These are phyloP conservation scores for Rhombomys opimus DNA, from an alignment of 2,113 vertebrate genomes.

Conservation along the genomic window DNA sequence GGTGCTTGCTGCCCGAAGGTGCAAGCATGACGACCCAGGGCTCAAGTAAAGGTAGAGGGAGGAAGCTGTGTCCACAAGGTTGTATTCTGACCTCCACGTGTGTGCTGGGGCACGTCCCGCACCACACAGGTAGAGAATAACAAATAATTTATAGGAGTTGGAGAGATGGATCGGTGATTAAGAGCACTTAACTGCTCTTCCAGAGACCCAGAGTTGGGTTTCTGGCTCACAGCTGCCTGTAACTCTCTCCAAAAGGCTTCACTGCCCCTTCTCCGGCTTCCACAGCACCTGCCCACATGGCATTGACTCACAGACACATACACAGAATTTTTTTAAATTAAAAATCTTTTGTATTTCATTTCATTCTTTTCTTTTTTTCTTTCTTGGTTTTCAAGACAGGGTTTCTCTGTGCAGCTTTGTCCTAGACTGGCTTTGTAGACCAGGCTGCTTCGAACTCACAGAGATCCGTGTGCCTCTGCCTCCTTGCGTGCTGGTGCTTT, in stretches of 20 bases:
- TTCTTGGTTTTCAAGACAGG: not conserved
- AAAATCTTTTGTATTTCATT: not conserved
- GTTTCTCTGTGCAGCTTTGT: not conserved
- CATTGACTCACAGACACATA: not conserved
- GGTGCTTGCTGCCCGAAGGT: not conserved
- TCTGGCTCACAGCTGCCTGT: not conserved
- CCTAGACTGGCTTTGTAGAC: not conserved
- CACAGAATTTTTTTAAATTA: not conserved
- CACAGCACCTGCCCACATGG: too few species aligned
- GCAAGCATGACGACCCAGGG: not conserved
- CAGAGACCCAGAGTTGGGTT: not conserved
- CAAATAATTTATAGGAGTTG: not conserved
- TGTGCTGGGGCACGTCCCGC: not conserved
- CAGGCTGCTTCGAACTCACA: not conserved
- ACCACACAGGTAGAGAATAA: too few species aligned
- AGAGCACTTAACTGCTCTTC: not conserved
- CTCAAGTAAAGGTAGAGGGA: not conserved
- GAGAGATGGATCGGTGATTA: not conserved
- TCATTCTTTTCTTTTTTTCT: too few species aligned
- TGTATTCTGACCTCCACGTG: not conserved
- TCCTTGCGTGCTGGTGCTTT: not conserved
- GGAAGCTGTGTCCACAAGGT: not conserved
- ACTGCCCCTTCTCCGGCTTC: not conserved
- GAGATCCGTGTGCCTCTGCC: not conserved
- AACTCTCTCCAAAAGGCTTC: not conserved